Conservation (phyloP, 1,140 invertebrate genomes). For the Drusus annulatus region DNA sequence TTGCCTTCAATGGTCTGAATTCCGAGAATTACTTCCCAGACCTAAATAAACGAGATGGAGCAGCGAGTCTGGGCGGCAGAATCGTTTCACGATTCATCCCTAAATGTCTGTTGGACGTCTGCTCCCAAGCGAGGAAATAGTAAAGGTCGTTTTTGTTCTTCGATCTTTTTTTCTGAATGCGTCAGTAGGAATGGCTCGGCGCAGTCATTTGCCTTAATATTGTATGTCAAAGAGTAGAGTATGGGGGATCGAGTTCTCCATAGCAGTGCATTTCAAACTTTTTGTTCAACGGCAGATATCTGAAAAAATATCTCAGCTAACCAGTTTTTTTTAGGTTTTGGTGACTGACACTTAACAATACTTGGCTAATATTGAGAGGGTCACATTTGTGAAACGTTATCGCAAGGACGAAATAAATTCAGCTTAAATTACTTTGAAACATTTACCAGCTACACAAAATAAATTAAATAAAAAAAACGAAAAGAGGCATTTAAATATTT, state of each 20-base stretch:
- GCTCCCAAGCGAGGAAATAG: slow-evolving; percentile 22
- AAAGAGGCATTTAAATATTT: too few relatives aligned
- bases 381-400: too few relatives aligned
- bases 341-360: too few relatives aligned
- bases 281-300: too few relatives aligned
- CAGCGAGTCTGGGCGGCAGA: not conserved
- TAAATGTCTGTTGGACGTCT: slow-evolving; percentile 31
- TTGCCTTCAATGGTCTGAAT: not conserved
- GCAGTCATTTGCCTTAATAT: slow-evolving; percentile 24
- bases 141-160: slow-evolving; percentile 12
- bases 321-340: too few relatives aligned
- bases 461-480: too few relatives aligned
- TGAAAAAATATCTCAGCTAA: not conserved
- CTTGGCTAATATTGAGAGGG: too few relatives aligned
- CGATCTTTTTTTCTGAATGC: slow-evolving; percentile 31
- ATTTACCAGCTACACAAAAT: too few relatives aligned
- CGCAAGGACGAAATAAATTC: too few relatives aligned
- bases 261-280: not conserved
- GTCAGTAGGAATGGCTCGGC: slow-evolving; percentile 6
- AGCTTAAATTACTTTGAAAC: too few relatives aligned
- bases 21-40: not conserved
- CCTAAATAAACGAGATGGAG: not conserved
- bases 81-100: not conserved
- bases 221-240: not conserved
- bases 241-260: not conserved